phyloP scores from a whole-genome alignment of 2,113 vertebrate species.

The Festucalex cinctus region DNA sequence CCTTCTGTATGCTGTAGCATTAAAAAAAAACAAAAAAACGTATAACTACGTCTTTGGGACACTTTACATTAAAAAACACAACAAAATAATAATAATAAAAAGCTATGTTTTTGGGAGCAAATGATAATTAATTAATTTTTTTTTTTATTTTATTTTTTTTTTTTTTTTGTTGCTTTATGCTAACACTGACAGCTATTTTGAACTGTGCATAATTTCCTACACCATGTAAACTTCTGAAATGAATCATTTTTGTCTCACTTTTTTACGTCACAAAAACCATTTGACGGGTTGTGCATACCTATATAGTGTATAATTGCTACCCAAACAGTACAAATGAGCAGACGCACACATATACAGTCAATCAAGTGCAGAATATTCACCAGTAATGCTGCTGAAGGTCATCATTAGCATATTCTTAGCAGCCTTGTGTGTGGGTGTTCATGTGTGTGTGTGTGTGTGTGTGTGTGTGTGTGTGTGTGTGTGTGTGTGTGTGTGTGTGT shows the following conservation, averaged over 20 bases:
- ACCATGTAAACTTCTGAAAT: not conserved
- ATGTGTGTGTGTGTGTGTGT: conserved; percentile 2
- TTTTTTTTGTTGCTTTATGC: no score
- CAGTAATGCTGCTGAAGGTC: conserved; percentile 46
- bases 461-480: conserved; percentile 8
- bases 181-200: not conserved
- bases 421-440: conserved; percentile 4
- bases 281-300: no score
- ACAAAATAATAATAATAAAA: no score
- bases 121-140: no score
- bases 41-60: no score
- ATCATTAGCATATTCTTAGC: conserved; percentile 58
- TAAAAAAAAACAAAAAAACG: no score
- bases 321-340: conserved; percentile 1
- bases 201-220: not conserved
- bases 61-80: no score
- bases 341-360: conserved; percentile 13
- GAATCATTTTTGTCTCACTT: not conserved
- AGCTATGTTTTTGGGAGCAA: no score
- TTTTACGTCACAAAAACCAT: no score
- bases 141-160: no score
- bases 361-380: conserved; percentile 37
- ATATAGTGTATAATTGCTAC: not conserved
- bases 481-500: conserved; percentile 17
- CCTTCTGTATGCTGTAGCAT: no score